A percentile compares a stretch with the other conserved stretches of the same genome.
Evolutionary conservation across 2,888 invertebrate species (phyloP).

Genomic region (Schizaphis graminum): DNA sequence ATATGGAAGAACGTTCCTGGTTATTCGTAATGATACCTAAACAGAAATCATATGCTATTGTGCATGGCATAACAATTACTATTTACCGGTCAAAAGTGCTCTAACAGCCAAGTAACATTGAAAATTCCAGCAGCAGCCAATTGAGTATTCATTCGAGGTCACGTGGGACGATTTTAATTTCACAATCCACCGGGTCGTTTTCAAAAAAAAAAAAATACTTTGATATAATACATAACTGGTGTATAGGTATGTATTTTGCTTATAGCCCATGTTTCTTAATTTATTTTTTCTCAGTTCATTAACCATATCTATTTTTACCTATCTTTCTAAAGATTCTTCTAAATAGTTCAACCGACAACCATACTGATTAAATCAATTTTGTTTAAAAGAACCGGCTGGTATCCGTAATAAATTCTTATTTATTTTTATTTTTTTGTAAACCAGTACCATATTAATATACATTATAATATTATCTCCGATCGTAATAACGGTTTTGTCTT

Average conservation of each 20-base stretch:
- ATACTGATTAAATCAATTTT: not conserved
- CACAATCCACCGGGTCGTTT: not conserved
- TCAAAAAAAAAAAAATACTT: not conserved
- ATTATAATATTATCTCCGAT: not conserved
- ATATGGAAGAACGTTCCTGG: not conserved
- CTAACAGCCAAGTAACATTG: not conserved
- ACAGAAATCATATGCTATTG: not conserved
- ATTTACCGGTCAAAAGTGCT: not conserved
- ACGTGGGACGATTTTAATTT: not conserved
- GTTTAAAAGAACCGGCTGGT: not conserved
- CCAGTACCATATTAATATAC: not conserved
- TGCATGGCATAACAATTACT: not conserved
- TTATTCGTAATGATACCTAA: not conserved
- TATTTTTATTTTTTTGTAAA: not conserved
- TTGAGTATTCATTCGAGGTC: not conserved
- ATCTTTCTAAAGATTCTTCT: not conserved
- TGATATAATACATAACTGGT: not conserved
- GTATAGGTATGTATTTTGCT: too few relatives aligned
- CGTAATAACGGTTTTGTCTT: slow-evolving; percentile 3
- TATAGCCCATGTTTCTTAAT: too few relatives aligned
- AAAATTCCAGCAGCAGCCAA: not conserved
- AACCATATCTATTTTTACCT: not conserved
- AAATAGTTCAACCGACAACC: not conserved
- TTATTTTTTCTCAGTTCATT: not conserved
- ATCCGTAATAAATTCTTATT: not conserved